phyloP scores from a whole-genome alignment of 2,888 invertebrate species.

The Mamestra brassicae region DNA sequence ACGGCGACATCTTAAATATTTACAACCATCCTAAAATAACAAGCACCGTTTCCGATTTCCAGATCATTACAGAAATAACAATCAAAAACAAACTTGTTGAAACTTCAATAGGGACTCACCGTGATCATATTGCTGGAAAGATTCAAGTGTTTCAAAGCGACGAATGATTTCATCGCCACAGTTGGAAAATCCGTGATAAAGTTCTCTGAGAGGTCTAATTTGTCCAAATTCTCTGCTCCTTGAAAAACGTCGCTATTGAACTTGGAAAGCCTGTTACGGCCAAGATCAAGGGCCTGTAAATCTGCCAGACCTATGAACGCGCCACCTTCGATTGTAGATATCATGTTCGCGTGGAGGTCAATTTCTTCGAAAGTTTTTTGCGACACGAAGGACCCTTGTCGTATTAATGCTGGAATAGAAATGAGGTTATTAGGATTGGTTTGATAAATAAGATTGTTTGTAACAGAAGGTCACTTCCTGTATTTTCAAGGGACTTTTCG shows the following conservation, averaged over 20 bases:
- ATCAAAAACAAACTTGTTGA: conserved; percentile 40
- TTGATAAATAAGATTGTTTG: not conserved
- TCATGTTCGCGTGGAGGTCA: conserved; percentile 95
- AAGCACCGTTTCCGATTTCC: conserved; percentile 31
- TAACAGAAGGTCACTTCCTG: no score
- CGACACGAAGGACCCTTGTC: conserved; percentile 93
- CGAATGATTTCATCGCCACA: conserved; percentile 93
- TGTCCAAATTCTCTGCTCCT: conserved; percentile 94
- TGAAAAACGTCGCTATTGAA: conserved; percentile 96
- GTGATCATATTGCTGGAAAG: conserved; percentile 96
- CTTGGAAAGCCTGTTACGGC: conserved; percentile 94
- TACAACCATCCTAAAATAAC: conserved; percentile 18
- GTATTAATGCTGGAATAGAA: conserved; percentile 91
- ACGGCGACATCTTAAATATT: conserved; percentile 12
- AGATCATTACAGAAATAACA: conserved; percentile 55
- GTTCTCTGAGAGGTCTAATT: conserved; percentile 96
- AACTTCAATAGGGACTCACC: conserved; percentile 85
- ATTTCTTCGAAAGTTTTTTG: conserved; percentile 94
- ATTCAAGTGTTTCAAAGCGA: conserved; percentile 93
- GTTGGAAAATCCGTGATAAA: conserved; percentile 96
- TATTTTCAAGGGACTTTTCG: not conserved
- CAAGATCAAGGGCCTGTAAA: conserved; percentile 93
- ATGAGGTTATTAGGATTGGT: conserved; percentile 19
- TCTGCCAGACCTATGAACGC: conserved; percentile 93
- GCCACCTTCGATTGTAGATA: conserved; percentile 94